Conservation (phyloP, 2,888 invertebrate species). For the Myopa tessellatipennis region DNA sequence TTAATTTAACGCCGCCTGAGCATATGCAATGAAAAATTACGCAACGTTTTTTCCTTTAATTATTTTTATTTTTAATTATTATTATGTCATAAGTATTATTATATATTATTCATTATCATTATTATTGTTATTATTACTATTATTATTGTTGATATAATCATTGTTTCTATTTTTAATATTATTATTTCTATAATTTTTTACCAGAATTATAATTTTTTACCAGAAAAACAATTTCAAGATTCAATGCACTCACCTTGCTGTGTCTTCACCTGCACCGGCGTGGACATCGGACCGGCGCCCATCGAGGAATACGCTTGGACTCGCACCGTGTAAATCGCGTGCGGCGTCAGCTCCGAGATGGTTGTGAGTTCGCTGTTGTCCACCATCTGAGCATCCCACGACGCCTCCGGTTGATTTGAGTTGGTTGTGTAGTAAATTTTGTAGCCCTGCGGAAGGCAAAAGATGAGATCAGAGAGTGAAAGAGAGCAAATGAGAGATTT, state of each 20-base stretch:
- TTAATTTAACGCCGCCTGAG: no score
- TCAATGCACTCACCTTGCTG: conserved; percentile 81
- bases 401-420: conserved; percentile 84
- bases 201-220: no score
- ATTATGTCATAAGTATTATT: no score
- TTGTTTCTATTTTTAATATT: no score
- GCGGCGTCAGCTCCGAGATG: conserved; percentile 89
- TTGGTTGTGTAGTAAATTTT: conserved; percentile 96
- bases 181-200: no score
- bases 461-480: neutral
- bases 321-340: conserved; percentile 93
- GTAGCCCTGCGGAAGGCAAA: conserved; percentile 79
- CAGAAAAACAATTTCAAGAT: neutral
- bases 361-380: conserved; percentile 94
- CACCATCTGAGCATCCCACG: conserved; percentile 94
- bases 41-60: no score
- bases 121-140: no score
- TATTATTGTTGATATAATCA: no score
- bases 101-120: no score
- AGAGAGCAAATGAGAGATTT: neutral
- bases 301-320: conserved; percentile 94
- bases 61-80: no score
- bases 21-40: no score
- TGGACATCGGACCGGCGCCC: conserved; percentile 94
- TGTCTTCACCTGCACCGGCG: conserved; percentile 97